Base-by-base conservation (phyloP, 2,797 vertebrate species). In the Arctocebus calabarensis region DNA sequence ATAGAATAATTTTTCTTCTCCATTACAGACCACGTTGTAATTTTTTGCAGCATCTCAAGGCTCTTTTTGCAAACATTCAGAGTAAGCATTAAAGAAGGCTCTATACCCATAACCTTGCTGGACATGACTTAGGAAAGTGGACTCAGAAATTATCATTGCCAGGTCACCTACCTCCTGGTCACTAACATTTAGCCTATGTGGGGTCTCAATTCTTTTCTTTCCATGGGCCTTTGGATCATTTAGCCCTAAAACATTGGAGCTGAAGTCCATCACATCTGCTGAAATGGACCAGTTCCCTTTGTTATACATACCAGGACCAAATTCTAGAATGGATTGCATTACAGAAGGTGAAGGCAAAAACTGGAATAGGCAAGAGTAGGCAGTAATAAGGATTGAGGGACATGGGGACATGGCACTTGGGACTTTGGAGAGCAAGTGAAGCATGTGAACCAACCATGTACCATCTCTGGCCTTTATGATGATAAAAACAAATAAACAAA, bases 1-100 rank as follows among this genome's bases (percentile, higher is more conserved):
- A n/a, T 52, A 64, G 94, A 95, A 29, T 29, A 52, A 52, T 85
- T 92, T 94, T 84, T 94, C 73, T 74, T 90, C 34, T 61, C 27
- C 10, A 7, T 68, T 17, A 55, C 3, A 81, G 27, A 61, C 20
- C 22, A 73, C 45, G 17, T 32, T 77, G 25, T 88, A 89, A 62
- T 68, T 92, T 84, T 84, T 23, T 61, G 3, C 62, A 82, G 22
- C 48, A 90, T 73, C 40, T 83, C 62, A 73, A 59, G 62, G 7
- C 4, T 73, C 3, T 89, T 64, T 78, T 61, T 13, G 23, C 5
- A 84, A 77, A 10, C 40, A 57, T 83, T 84, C 23, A 22, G 71
- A 94, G 34, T 71, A 75, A 75, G 59, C 16, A 0, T 61, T 84
- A 68, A 93, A 90, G 9, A 74, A 83, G 43, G 40, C 40, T 27